Percentiles rank a stretch among this genome's conserved stretches.
phyloP scores from a whole-genome alignment of 1,140 invertebrate genomes.

The Drusus annulatus region DNA sequence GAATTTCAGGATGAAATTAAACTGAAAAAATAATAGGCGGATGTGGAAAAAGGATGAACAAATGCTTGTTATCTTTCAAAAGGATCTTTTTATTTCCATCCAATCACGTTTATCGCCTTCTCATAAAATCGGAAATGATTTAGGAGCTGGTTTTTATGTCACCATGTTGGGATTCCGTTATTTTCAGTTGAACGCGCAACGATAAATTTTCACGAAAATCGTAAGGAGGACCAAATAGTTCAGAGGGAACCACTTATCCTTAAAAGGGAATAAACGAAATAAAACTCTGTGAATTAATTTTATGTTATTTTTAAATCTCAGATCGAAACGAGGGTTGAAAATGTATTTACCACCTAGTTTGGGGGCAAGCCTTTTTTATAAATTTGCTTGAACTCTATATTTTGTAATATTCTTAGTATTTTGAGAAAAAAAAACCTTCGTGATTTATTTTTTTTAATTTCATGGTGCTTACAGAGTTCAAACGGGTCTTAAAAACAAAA shows the following conservation, averaged over 20 bases:
- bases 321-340: too few species aligned
- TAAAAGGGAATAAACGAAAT: too few species aligned
- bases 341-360: too few species aligned
- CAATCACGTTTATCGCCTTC: conserved; percentile 42
- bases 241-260: not conserved
- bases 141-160: conserved; percentile 44
- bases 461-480: too few species aligned
- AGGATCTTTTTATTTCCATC: conserved; percentile 40
- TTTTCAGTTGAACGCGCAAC: conserved; percentile 34
- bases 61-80: conserved; percentile 25
- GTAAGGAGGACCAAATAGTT: conserved; percentile 14
- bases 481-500: too few species aligned
- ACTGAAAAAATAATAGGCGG: not conserved
- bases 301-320: too few species aligned
- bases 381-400: too few species aligned
- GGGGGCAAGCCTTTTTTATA: too few species aligned
- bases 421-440: too few species aligned
- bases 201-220: conserved; percentile 42
- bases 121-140: conserved; percentile 48
- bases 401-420: too few species aligned
- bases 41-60: conserved; percentile 3
- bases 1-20: conserved; percentile 2
- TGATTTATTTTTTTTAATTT: too few species aligned
- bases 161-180: conserved; percentile 40
- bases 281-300: too few species aligned